Percentiles rank a stretch among this genome's conserved stretches.
These are phyloP conservation scores for Semnornis frantzii DNA, from an alignment of 2,113 vertebrate species.

Conservation along the genomic window DNA sequence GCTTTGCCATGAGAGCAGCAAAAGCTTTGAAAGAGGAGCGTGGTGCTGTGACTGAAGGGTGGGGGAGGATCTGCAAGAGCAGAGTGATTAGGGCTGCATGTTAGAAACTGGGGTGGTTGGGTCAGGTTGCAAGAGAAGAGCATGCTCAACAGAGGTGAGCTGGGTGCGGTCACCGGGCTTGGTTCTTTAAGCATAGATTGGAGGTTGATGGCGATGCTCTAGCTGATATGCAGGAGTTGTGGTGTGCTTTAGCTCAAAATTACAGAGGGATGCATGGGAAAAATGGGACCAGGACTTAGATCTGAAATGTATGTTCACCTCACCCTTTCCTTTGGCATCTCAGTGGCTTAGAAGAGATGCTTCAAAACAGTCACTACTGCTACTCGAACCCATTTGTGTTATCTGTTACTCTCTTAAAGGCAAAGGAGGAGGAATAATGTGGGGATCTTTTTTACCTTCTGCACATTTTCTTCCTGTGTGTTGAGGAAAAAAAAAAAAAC, in stretches of 20 bases:
- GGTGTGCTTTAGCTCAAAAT: not conserved
- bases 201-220: not conserved
- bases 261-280: not conserved
- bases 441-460: not conserved
- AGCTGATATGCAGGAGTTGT: not conserved
- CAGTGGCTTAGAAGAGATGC: not conserved
- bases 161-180: not conserved
- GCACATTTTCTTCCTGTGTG: not conserved
- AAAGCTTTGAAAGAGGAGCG: not conserved
- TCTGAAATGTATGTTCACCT: not conserved
- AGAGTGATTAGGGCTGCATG: not conserved
- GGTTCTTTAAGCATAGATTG: not conserved
- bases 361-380: not conserved
- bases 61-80: not conserved
- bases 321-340: not conserved
- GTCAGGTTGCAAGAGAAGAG: not conserved
- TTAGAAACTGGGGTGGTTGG: not conserved
- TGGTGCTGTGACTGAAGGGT: rapidly evolving
- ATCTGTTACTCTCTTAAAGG: not conserved
- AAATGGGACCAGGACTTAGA: not conserved
- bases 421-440: not conserved
- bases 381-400: not conserved
- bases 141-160: not conserved
- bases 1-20: not conserved
- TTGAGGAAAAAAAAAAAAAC: not conserved